Evolutionary conservation across 2,888 invertebrate species (phyloP), one percentile per base, ranked within the genome.

Genomic region (Alloscopus bannaensis): DNA sequence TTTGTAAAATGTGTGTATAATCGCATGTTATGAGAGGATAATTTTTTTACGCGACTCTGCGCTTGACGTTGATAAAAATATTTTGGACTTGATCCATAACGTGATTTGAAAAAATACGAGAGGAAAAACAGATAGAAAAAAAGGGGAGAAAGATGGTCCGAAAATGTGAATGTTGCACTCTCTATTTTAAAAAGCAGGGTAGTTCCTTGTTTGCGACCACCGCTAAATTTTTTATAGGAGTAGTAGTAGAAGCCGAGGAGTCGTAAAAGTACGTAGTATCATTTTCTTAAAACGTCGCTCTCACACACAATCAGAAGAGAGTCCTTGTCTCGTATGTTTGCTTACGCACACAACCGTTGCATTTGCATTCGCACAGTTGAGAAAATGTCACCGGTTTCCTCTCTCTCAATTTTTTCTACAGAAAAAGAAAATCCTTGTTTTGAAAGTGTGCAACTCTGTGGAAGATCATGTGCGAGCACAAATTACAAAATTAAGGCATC

Each of bases 41-140:
- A 29, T 36, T 65, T 65, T 73, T 64, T 18, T 40, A 47, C 13
- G 36, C 60, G 42, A n/a, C n/a, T n/a, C n/a, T 40, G 40, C 4
- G 55, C n/a, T 69, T 76, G 76, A 76, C 76, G 60, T 76, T 77
- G 69, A 77, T 77, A 77, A 77, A 77, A 77, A 69, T 77, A 77
- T 77, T 77, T 77, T 77, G 77, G 77, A 77, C 69, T 64, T 77
- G 69, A 70, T 77, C 77, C 77, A 77, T 70, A 52, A 52, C 77
- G 60, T 62, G 71, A 65, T 73, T 4, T 36, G 20, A 20, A 18
- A 31, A 70, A 47, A 57, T 57, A 20, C 47, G n/a, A 29, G 20
- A 31, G 11, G 16, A 47, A n/a, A 20, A 6, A 20, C 1, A 20
- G 28, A 29, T 6, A 40, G 40, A 22, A 52, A 22, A 40, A 52